These are phyloP conservation scores for Macaria liturata DNA, from an alignment of 2,888 invertebrate genomes.

Conservation along the genomic window DNA sequence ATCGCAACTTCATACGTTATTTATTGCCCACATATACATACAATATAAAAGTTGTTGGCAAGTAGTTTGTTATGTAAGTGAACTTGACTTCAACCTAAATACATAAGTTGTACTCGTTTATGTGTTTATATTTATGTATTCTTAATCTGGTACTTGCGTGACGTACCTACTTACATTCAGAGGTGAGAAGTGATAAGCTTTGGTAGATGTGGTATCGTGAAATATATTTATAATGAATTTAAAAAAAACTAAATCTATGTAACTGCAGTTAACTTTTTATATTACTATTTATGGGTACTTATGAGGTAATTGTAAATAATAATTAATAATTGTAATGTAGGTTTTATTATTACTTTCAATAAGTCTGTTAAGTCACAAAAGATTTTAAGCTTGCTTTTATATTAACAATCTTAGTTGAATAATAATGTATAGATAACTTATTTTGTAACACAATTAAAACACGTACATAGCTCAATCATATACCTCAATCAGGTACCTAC, in stretches of 20 bases:
- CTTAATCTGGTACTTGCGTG: slow-evolving; percentile 36
- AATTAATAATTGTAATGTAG: too few relatives aligned
- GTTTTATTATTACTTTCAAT: too few relatives aligned
- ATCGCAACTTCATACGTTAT: slow-evolving; percentile 23
- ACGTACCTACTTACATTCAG: slow-evolving; percentile 13
- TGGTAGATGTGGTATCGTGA: slow-evolving; percentile 48
- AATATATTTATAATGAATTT: not conserved
- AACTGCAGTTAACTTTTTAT: too few relatives aligned
- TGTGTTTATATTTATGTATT: slow-evolving; percentile 56
- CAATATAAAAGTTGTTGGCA: slow-evolving; percentile 15
- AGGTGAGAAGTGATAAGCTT: slow-evolving; percentile 42
- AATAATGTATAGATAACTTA: too few relatives aligned
- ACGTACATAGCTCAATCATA: too few relatives aligned
- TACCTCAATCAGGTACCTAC: too few relatives aligned
- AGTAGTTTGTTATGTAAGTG: slow-evolving; percentile 43
- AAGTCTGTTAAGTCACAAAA: too few relatives aligned
- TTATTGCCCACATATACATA: slow-evolving; percentile 8
- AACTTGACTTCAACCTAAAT: slow-evolving; percentile 76
- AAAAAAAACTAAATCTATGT: not conserved
- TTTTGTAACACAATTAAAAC: too few relatives aligned
- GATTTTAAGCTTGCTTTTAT: too few relatives aligned
- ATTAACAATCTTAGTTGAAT: too few relatives aligned
- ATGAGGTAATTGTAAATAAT: too few relatives aligned
- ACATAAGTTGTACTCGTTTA: slow-evolving; percentile 42
- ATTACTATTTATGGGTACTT: too few relatives aligned